These are phyloP conservation scores for Orchesella cincta DNA, from an alignment of 1,140 invertebrate genomes.

Conservation along the genomic window DNA sequence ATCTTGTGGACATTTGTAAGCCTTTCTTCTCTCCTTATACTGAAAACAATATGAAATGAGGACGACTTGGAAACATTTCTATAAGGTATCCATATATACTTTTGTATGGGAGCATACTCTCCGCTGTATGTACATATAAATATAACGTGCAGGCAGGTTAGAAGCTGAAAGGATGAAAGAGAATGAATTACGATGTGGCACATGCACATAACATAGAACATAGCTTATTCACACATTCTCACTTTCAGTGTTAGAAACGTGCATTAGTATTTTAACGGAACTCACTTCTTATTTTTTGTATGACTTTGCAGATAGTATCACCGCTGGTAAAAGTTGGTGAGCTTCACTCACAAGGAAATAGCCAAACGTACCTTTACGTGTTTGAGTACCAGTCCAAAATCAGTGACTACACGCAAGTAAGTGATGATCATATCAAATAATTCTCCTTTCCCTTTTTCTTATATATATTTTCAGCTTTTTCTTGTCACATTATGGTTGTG, in stretches of 20 bases:
- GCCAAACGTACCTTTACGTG: constrained; percentile 77
- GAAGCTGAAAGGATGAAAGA: neutral
- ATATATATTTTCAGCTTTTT: neutral
- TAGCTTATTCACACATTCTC: neutral
- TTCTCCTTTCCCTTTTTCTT: neutral
- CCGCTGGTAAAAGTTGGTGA: constrained; percentile 88
- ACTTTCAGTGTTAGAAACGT: too few species aligned
- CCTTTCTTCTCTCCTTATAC: too few species aligned
- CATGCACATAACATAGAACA: neutral
- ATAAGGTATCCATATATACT: too few species aligned
- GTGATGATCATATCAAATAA: neutral
- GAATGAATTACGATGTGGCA: neutral
- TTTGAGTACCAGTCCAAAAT: constrained; percentile 91
- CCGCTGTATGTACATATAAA: too few species aligned
- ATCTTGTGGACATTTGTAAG: too few species aligned
- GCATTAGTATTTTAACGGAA: too few species aligned
- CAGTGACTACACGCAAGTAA: constrained; percentile 83
- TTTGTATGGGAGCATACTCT: too few species aligned
- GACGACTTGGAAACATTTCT: too few species aligned
- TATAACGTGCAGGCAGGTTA: too few species aligned
- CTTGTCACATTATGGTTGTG: neutral
- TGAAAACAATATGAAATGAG: too few species aligned
- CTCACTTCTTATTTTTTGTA: neutral
- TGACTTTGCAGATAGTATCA: constrained; percentile 69
- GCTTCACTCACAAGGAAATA: constrained; percentile 75